These are phyloP conservation scores for Drosophila limbata DNA, from an alignment of 2,888 invertebrate genomes.

Conservation along the genomic window DNA sequence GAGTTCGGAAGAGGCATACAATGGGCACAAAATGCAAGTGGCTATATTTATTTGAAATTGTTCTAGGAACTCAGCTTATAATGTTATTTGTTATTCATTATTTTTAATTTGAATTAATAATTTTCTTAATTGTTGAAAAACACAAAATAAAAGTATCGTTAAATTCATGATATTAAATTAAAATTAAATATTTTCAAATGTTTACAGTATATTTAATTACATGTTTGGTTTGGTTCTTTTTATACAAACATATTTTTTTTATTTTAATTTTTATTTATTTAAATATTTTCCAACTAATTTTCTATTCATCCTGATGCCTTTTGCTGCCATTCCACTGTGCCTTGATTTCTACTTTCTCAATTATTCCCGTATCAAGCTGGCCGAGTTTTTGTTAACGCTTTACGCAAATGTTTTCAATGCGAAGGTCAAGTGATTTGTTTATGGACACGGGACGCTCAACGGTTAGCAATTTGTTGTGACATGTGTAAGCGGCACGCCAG, in stretches of 20 bases:
- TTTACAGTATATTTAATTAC: no score
- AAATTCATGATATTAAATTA: no score
- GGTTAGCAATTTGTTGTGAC: slow-evolving; percentile 80
- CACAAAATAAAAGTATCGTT: no score
- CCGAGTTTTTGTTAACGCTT: slow-evolving; percentile 53
- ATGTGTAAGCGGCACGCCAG: slow-evolving; percentile 71
- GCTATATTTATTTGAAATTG: neutral
- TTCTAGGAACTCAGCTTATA: neutral
- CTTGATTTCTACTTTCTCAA: slow-evolving; percentile 2
- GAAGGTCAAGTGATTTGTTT: slow-evolving; percentile 77
- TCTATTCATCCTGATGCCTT: neutral
- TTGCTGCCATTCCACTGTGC: slow-evolving; percentile 24
- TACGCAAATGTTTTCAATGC: slow-evolving; percentile 66
- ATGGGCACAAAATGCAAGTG: slow-evolving; percentile 17
- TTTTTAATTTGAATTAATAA: neutral
- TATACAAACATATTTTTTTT: no score
- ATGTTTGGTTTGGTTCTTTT: no score
- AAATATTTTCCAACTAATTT: neutral
- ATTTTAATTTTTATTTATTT: neutral
- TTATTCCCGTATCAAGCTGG: slow-evolving; percentile 33
- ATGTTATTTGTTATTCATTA: neutral
- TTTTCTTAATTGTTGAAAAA: no score
- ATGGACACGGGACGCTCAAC: slow-evolving; percentile 57
- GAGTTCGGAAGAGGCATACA: slow-evolving; percentile 4
- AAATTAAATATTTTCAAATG: no score